Conservation (phyloP, 2,797 vertebrate species). For the Chromobotia macracanthus region DNA sequence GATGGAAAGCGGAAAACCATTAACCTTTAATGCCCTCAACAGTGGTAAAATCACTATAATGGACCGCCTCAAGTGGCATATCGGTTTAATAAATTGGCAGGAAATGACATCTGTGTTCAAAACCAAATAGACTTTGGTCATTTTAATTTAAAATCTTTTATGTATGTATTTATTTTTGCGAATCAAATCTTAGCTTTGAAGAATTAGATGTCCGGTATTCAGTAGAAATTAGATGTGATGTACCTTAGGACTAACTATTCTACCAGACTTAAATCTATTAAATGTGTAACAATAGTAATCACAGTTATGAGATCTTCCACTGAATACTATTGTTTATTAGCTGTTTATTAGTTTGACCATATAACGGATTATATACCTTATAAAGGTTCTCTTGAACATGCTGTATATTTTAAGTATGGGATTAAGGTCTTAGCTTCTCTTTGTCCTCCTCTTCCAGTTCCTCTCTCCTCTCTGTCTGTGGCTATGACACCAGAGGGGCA, state of each 20-base stretch:
- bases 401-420: not conserved
- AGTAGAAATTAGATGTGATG: too few species aligned
- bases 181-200: not conserved
- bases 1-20: not conserved
- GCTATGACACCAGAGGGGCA: not conserved
- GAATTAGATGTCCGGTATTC: too few species aligned
- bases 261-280: not conserved
- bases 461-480: slow-evolving; percentile 13
- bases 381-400: not conserved
- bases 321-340: not conserved
- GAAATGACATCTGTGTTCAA: not conserved
- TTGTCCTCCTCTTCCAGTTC: slow-evolving; percentile 4
- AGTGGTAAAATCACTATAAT: not conserved
- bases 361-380: not conserved
- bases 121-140: not conserved
- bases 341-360: too few species aligned
- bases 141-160: too few species aligned
- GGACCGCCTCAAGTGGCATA: not conserved
- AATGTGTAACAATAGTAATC: not conserved
- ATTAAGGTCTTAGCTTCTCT: not conserved
- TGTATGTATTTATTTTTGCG: not conserved
- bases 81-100: not conserved
- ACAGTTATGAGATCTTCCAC: not conserved
- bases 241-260: too few species aligned
- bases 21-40: not conserved